A percentile compares a stretch with the other conserved stretches of the same genome.
Evolutionary conservation across 2,113 vertebrate species (phyloP).

Genomic region (Diglossa brunneiventris): DNA sequence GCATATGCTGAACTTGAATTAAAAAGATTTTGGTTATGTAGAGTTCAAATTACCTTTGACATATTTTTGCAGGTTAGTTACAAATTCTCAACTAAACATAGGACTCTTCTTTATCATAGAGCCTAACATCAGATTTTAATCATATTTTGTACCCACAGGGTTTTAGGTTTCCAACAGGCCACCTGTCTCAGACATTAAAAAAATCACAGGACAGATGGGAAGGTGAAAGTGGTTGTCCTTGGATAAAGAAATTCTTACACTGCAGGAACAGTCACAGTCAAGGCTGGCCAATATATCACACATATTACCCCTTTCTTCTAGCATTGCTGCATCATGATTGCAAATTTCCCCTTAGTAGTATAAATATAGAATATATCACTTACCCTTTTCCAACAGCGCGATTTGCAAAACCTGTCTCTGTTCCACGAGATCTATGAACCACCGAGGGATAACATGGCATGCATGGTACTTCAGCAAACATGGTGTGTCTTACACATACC

Average conservation of each 20-base stretch:
- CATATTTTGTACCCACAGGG: slow-evolving; percentile 85
- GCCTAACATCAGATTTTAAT: slow-evolving; percentile 86
- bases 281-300: slow-evolving; percentile 68
- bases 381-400: not conserved
- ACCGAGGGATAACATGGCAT: slow-evolving; percentile 8
- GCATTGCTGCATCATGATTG: slow-evolving; percentile 38
- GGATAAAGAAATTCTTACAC: slow-evolving; percentile 82
- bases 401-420: slow-evolving; percentile 48
- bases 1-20: slow-evolving; percentile 71
- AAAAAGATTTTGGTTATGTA: slow-evolving; percentile 69
- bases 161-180: slow-evolving; percentile 84
- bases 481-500: not conserved
- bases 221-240: slow-evolving; percentile 87
- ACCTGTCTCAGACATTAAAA: slow-evolving; percentile 88
- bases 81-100: slow-evolving; percentile 73
- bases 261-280: slow-evolving; percentile 68
- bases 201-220: slow-evolving; percentile 89
- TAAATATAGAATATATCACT: slow-evolving; percentile 63
- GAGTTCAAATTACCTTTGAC: slow-evolving; percentile 72
- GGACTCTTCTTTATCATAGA: slow-evolving; percentile 75
- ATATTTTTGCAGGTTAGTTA: slow-evolving; percentile 73
- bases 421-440: slow-evolving; percentile 41
- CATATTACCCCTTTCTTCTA: slow-evolving; percentile 47
- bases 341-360: slow-evolving; percentile 60
- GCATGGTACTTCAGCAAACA: slow-evolving; percentile 14